Base-by-base conservation (phyloP, 2,888 invertebrate species). In the Polyommatus iphigenia region DNA sequence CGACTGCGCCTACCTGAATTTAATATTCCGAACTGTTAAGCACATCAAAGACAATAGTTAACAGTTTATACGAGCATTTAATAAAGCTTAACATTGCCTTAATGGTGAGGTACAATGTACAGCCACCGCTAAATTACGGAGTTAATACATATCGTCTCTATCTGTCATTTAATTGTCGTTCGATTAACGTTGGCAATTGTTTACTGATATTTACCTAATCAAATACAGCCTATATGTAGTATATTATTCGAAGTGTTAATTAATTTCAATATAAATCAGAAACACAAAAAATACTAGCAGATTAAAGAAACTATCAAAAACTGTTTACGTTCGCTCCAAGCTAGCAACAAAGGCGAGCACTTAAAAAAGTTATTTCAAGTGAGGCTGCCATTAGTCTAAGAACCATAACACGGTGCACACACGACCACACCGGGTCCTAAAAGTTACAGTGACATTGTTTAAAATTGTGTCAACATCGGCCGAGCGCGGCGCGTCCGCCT, bases 401-500 rank as follows among this genome's bases (percentile, higher is more conserved):
- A 77, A 15, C 71, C 32, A 54, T 77, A 32, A 77, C 77, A 84
- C 75, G 24, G 29, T 24, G 75, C 75, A 83, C 84, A 86, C 85
- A 88, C 88, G 87, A 87, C 83, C 85, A 86, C 84, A 83, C 84
- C 83, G 85, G 81, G 81, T 83, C 84, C 84, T 85, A 86, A 88
- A 84, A 89, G 80, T 83, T 83, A 84, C 83, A 81, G 87, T 88
- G 90, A 86, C 88, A 89, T 89, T 90, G 90, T 90, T 91, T 88
- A 88, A 89, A 92, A 90, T 91, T 90, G 92, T 92, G 92, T 92
- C 92, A 93, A 91, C 91, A 89, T 87, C 86, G 87, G 87, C 85
- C 87, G 87, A 84, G 82, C 62, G 78, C 78, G 85, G 84, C 80
- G 82, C 82, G 83, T 82, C 84, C 84, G 83, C 83, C 83, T 85